phyloP scores from a whole-genome alignment of 2,113 vertebrate species.

The Australoheros scitulus region DNA sequence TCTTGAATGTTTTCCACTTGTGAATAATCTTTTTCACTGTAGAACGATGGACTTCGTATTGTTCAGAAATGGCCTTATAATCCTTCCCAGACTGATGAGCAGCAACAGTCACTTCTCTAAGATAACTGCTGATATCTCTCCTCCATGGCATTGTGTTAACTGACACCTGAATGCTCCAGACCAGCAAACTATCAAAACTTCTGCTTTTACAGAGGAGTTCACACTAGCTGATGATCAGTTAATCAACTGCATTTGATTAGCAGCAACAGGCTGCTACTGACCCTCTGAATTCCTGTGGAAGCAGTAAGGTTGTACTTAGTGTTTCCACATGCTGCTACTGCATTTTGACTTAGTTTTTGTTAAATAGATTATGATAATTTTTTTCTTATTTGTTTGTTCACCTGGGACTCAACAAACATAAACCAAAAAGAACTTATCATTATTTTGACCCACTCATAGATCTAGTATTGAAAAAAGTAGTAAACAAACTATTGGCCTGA shows the following conservation, averaged over 20 bases:
- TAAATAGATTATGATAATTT: not conserved
- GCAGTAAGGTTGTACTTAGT: not conserved
- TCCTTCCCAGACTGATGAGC: not conserved
- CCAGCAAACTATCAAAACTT: too few relatives aligned
- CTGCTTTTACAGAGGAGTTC: not conserved
- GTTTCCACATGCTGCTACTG: not conserved
- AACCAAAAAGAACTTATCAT: not conserved
- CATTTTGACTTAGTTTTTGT: not conserved
- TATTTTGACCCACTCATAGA: not conserved
- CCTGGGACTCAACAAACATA: not conserved
- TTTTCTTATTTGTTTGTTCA: not conserved
- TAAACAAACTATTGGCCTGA: rapidly evolving
- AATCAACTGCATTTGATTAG: not conserved
- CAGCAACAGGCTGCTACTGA: not conserved
- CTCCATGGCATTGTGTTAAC: too few relatives aligned
- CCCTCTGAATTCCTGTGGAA: not conserved
- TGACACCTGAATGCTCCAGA: not conserved
- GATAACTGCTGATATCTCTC: not conserved
- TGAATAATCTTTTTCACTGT: not conserved
- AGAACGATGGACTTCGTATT: not conserved
- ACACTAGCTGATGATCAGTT: not conserved
- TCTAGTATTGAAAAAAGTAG: not conserved
- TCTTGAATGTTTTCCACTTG: not conserved
- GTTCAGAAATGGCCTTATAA: not conserved
- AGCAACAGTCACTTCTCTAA: not conserved